These are phyloP conservation scores for Brachionus sp. DNA, from an alignment of 1,140 invertebrate species.

Conservation along the genomic window DNA sequence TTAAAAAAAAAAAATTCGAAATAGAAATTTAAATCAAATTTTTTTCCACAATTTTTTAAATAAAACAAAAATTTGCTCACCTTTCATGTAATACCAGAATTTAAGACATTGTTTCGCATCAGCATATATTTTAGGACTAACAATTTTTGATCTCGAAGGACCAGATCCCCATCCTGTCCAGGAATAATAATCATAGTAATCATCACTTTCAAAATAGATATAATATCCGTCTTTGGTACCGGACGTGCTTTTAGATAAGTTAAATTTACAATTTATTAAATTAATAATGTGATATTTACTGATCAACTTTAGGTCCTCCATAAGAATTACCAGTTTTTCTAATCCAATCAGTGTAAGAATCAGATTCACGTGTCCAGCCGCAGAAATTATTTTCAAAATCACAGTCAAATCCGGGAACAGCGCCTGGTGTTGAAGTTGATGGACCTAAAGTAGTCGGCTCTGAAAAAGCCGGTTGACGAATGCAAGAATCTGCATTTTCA, in stretches of 20 bases:
- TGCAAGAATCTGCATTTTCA: background rate
- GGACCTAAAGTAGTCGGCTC: slow-evolving; percentile 10
- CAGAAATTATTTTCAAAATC: slow-evolving; percentile 53
- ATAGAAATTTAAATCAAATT: too few relatives aligned
- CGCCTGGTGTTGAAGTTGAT: background rate
- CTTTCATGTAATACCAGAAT: slow-evolving; percentile 51
- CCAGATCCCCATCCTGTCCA: background rate
- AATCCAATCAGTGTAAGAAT: background rate
- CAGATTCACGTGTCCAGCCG: slow-evolving; percentile 50
- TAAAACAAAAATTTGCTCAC: background rate
- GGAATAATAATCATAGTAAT: slow-evolving; percentile 3
- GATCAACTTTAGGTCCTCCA: slow-evolving; percentile 1
- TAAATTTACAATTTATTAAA: background rate
- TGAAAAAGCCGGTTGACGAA: background rate
- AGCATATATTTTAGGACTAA: background rate
- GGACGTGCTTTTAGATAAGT: background rate
- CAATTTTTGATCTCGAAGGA: background rate
- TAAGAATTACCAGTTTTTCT: background rate
- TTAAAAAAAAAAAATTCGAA: too few relatives aligned
- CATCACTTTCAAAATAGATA: background rate
- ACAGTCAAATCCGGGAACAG: slow-evolving; percentile 48
- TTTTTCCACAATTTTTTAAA: too few relatives aligned
- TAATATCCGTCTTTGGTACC: background rate
- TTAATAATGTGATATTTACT: background rate
- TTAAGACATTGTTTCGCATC: slow-evolving; percentile 46